Evolutionary conservation across 2,888 invertebrate species (phyloP).

Genomic region (Cetonia aurata): DNA sequence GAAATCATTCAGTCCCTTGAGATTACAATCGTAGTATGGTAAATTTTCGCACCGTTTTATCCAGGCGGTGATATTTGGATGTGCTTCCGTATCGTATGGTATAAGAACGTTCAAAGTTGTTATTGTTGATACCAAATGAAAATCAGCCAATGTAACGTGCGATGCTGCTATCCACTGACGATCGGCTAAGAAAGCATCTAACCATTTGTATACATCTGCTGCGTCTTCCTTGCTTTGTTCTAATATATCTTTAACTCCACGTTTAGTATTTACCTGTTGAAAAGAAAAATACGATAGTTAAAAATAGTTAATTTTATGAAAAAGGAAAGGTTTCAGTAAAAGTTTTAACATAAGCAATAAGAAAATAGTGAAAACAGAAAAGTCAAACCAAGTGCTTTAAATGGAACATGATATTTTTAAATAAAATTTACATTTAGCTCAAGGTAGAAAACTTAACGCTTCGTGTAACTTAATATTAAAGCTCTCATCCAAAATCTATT

Average conservation of each 20-base stretch:
- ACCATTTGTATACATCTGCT: slow-evolving; percentile 47
- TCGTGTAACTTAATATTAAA: not conserved
- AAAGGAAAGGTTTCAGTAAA: too few relatives aligned
- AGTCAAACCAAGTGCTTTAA: too few relatives aligned
- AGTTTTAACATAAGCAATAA: too few relatives aligned
- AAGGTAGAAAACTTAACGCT: too few relatives aligned
- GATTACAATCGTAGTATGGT: slow-evolving; percentile 53
- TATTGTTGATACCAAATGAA: slow-evolving; percentile 51
- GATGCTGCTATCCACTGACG: slow-evolving; percentile 57
- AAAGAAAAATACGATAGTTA: not conserved
- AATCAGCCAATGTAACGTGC: slow-evolving; percentile 54
- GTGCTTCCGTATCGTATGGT: slow-evolving; percentile 47
- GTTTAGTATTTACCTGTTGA: not conserved
- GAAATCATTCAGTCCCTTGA: slow-evolving; percentile 36
- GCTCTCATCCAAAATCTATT: too few relatives aligned
- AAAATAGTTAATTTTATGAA: not conserved
- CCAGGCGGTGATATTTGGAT: slow-evolving; percentile 57
- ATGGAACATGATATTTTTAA: too few relatives aligned
- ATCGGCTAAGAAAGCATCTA: slow-evolving; percentile 53
- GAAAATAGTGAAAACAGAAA: too few relatives aligned
- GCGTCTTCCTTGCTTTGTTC: slow-evolving; percentile 26
- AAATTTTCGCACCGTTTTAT: slow-evolving; percentile 57
- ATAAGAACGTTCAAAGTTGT: slow-evolving; percentile 49
- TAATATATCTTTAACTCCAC: slow-evolving; percentile 23
- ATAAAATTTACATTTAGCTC: too few relatives aligned